Base-by-base conservation (phyloP, 2,797 vertebrate species). In the Heteromormyrus szaboi region DNA sequence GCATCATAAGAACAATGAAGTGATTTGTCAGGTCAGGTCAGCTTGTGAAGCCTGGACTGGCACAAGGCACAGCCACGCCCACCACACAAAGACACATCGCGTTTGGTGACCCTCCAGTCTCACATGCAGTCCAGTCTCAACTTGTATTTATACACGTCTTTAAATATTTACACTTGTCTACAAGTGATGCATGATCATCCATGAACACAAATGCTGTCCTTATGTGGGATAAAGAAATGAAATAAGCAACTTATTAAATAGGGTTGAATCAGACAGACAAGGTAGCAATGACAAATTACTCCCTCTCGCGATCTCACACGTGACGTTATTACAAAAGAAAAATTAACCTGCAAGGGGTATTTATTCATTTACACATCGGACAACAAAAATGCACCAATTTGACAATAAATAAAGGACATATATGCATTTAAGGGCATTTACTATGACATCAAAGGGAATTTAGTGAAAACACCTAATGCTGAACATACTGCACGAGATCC, bases 351-450 rank as follows among this genome's bases (percentile, higher is more conserved):
- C 72, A 37, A 88, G 19, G 8, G 11, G 41, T 25, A 88, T 72
- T 65, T 19, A 88, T 86, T 87, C 50, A 65, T 85, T 89, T 50
- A 29, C 46, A 50, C 12, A 25, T 46, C 17, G 88, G 22, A 84
- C 12, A 54, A 25, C 37, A 93, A 90, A 25, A 91, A 91, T 2
- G 54, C 53, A 48, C 14, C 90, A 72, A 68, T 91, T 46, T 90
- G 19, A 88, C 89, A 96, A 96, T 96, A 96, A 96, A 96, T 96
- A 96, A 93, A 88, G n/a, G 19, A 85, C 59, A 54, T 51, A 22
- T 85, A 92, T 91, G 92, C 68, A 90, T 91, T 41, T 89, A 89
- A 12, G 90, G 89, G 89, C 89, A 62, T 89, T 90, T 72, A 88
- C 91, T 91, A 92, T 50, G 91, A 90, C 90, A n/a, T 59, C 54